These are phyloP conservation scores for Eclectus roratus DNA, from an alignment of 2,113 vertebrate species.

Conservation along the genomic window DNA sequence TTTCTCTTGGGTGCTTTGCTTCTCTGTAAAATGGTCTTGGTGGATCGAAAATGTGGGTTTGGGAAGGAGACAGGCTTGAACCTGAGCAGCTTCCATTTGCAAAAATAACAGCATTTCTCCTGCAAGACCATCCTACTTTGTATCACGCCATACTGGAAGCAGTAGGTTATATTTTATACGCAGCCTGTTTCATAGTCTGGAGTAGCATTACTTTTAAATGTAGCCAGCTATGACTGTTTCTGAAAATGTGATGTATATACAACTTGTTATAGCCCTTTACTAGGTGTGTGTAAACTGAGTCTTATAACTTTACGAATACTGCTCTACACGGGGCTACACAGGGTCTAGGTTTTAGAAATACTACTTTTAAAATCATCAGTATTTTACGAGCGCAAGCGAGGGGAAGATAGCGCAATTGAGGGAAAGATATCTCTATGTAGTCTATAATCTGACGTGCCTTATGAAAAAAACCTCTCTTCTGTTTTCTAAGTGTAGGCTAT, in stretches of 20 bases:
- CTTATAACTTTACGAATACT: conserved; percentile 33
- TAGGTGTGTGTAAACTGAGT: conserved; percentile 35
- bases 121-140: not conserved
- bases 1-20: conserved; percentile 23
- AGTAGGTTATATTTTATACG: conserved; percentile 10
- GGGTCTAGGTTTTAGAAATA: conserved; percentile 55
- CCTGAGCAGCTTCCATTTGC: not conserved
- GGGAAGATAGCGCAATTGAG: conserved; percentile 1
- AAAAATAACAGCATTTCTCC: not conserved
- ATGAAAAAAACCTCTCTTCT: conserved; percentile 44
- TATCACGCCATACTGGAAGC: not conserved
- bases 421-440: conserved; percentile 35
- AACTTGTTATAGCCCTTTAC: conserved; percentile 42
- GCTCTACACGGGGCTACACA: conserved; percentile 20
- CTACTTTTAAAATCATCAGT: conserved; percentile 41
- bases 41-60: not conserved
- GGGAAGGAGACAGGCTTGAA: not conserved
- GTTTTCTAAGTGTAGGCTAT: conserved; percentile 55
- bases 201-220: conserved; percentile 7
- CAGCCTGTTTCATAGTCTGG: conserved; percentile 33
- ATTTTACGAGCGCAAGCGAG: conserved; percentile 4
- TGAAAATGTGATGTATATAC: conserved; percentile 39
- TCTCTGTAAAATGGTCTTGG: not conserved
- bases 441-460: conserved; percentile 72
- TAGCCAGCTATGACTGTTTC: conserved; percentile 25